A percentile compares a stretch with the other conserved stretches of the same genome.
Conservation (phyloP, 2,113 vertebrate genomes). For the Natator depressus region DNA sequence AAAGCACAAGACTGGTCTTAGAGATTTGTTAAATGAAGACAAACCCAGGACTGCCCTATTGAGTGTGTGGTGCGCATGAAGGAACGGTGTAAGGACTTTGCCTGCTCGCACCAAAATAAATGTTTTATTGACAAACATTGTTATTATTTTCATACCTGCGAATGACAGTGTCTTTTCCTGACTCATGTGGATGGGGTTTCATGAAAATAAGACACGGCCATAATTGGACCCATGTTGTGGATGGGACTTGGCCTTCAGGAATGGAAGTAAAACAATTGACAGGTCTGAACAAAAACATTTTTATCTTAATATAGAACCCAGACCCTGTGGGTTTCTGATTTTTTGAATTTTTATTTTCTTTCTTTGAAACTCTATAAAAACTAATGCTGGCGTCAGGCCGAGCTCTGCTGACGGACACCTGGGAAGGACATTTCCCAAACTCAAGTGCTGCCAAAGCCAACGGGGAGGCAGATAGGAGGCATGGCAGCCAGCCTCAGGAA, state of each 20-base stretch:
- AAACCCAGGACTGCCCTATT: neutral
- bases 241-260: neutral
- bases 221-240: neutral
- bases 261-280: neutral
- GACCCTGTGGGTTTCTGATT: no score
- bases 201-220: no score
- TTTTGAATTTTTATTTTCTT: neutral
- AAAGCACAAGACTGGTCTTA: neutral
- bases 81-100: neutral
- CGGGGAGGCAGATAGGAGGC: neutral
- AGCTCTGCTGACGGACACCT: neutral
- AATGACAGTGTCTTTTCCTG: neutral
- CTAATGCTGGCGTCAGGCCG: fast-evolving
- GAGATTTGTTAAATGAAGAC: neutral
- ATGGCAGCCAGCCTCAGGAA: neutral
- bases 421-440: fast-evolving
- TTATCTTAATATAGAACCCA: neutral
- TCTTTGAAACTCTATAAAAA: neutral
- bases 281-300: neutral
- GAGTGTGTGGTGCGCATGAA: neutral
- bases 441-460: neutral
- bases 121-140: neutral
- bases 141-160: neutral
- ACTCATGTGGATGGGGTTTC: neutral
- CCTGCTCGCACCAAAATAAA: neutral